Base-by-base conservation (phyloP, 2,113 vertebrate genomes). In the Cercopithecus mona region DNA sequence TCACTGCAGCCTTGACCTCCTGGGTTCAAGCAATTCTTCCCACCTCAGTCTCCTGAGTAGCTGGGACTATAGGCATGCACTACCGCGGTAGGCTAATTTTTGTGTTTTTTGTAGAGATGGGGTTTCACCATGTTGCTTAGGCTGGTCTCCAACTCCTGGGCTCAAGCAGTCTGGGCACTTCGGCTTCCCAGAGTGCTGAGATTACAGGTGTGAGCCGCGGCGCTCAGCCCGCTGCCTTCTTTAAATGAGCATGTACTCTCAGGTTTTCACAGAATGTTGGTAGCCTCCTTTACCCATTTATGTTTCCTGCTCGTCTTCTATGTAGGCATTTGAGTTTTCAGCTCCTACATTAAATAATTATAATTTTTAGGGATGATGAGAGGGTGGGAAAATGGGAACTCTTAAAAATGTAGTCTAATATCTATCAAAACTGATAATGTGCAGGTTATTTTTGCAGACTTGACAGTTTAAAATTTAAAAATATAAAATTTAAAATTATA, bases 391-490 rank as follows among this genome's bases (percentile, higher is more conserved):
- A 93, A 81, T 75, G 55, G 27, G 43, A 86, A 79, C 45, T 96
- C 30, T 66, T 79, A 4, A 45, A 73, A 86, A 48, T 88, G 18
- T 76, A 86, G 45, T 90, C 32, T 91, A 94, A 14, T 88, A 61
- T 40, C 35, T 90, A 40, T 92, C 30, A 95, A 61, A 82, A n/a
- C 70, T 80, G 22, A 75, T 81, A 93, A 80, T 84, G 32, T 91
- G 18, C 14, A 66, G 18, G 13, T 55, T 97, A 70, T 73, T 91
- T 90, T 88, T 59, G 7, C 8, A 92, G 70, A 90, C 70, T 81
- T 64, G 93, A 38, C 12, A 80, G 40, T 89, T 91, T 97, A 82
- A 76, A 97, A 83, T 73, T 84, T 79, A 72, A 73, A 90, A 95
- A 64, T 79, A 59, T 35, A 78, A 78, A 89, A 83, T 83, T 80